These are phyloP conservation scores for Montipora capitata DNA, from an alignment of 92 coral and sea anemone genomes.

Conservation along the genomic window DNA sequence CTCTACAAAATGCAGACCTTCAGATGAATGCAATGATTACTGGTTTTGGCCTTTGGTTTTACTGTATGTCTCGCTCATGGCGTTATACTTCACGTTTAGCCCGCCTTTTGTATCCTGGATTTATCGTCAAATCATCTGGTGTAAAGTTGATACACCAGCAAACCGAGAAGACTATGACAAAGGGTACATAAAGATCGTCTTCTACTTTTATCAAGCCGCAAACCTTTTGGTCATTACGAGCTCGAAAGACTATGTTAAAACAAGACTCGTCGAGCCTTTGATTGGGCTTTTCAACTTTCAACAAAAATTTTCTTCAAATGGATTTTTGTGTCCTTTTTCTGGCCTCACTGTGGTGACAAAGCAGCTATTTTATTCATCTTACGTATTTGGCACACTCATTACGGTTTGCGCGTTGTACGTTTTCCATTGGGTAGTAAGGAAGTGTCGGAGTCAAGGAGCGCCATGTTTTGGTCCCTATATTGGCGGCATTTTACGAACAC, in stretches of 20 bases:
- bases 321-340: conserved; percentile 79
- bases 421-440: conserved; percentile 50
- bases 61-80: conserved; percentile 55
- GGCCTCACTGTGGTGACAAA: conserved; percentile 86
- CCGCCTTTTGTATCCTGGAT: conserved; percentile 69
- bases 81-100: conserved; percentile 66
- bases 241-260: conserved; percentile 33
- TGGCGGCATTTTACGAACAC: conserved; percentile 74
- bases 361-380: conserved; percentile 58
- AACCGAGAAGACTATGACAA: background rate
- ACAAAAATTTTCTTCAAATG: conserved; percentile 41
- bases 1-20: conserved; percentile 73
- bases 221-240: conserved; percentile 62
- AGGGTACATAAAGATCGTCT: conserved; percentile 80
- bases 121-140: conserved; percentile 71
- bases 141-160: background rate
- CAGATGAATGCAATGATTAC: conserved; percentile 60
- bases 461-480: conserved; percentile 84
- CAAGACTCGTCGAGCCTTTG: conserved; percentile 43
- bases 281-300: conserved; percentile 85
- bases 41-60: conserved; percentile 84
- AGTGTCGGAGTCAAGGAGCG: conserved; percentile 37
- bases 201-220: conserved; percentile 84
- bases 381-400: conserved; percentile 62
- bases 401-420: conserved; percentile 53